Evolutionary conservation across 2,888 invertebrate genomes (phyloP), one percentile per base, ranked within the genome.

Genomic region (Pristionchus entomophagus): DNA sequence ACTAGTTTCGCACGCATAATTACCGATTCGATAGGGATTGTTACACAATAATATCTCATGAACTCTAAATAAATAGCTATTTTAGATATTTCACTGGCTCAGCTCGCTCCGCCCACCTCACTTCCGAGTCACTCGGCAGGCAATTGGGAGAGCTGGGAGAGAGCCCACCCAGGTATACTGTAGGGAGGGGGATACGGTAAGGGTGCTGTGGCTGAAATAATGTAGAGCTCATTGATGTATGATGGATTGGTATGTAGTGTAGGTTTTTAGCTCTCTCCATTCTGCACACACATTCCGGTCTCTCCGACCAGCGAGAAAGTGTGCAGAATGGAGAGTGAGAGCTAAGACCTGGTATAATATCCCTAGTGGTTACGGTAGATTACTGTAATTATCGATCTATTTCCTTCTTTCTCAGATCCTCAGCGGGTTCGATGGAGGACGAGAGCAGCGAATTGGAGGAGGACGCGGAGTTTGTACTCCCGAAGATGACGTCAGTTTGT

Each of bases 401-500:
- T 22, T 17, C 22, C 32, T 14, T n/a, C 26, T 45, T n/a, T n/a
- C n/a, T 2, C 53, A 85, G 85, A 77, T 85, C 85, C 22, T 59
- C 85, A 35, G 38, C 85, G n/a, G 56, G 38, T 77, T 85, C 85
- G 53, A 62, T 84, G 49, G 85, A 85, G 49, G 85, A 85, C 29
- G 85, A 85, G 19, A 59, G 59, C 41, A 59, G 62, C 17, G 62
- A 69, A 17, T 51, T 88, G n/a, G 89, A 89, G n/a, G 90, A 91
- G 45, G 91, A 91, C 84, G 85, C 87, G 1, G 88, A 91, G 35
- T 91, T 90, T 59, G 86, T 89, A 17, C 88, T 91, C 1, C 91
- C 91, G 14, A 89, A 88, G 19, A 89, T 90, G 73, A 88, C 87
- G 89, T 88, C n/a, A 35, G 59, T 59, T 8, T 49, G 26, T 17